These are phyloP conservation scores for Standfussiana lucernea DNA, from an alignment of 2,888 invertebrate species.

Conservation along the genomic window DNA sequence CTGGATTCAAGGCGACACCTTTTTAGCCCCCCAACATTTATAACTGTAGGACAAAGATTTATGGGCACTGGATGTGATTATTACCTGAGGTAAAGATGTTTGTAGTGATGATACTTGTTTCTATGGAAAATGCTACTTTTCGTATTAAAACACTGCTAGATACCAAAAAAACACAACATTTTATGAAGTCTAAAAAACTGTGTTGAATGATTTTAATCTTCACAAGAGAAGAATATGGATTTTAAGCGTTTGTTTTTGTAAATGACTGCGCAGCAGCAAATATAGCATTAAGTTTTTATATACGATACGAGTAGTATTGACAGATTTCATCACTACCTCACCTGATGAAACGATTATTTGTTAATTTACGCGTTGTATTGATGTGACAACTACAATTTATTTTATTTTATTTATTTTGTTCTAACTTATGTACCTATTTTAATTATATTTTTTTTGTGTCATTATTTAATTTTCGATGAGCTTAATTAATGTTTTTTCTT, in stretches of 20 bases:
- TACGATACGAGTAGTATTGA: too few species aligned
- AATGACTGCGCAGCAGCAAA: not conserved
- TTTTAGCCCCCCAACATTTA: conserved; percentile 87
- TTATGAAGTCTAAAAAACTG: not conserved
- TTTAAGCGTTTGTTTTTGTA: not conserved
- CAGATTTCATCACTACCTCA: not conserved
- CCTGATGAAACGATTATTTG: not conserved
- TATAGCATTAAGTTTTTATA: not conserved
- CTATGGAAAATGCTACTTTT: not conserved
- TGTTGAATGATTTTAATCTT: not conserved
- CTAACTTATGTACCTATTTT: too few species aligned
- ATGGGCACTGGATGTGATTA: conserved; percentile 65
- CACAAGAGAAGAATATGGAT: not conserved
- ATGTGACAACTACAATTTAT: too few species aligned
- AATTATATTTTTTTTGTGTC: too few species aligned
- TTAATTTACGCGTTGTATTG: not conserved
- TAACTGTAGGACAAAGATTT: conserved; percentile 74
- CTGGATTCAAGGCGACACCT: conserved; percentile 83
- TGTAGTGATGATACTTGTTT: not conserved
- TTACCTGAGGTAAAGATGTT: conserved; percentile 4
- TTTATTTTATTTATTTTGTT: too few species aligned
- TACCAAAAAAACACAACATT: not conserved
- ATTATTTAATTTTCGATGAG: too few species aligned
- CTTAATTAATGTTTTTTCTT: too few species aligned
- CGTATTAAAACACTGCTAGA: not conserved